phyloP scores from a whole-genome alignment of 2,113 vertebrate genomes.

The Paraplagusia blochii region DNA sequence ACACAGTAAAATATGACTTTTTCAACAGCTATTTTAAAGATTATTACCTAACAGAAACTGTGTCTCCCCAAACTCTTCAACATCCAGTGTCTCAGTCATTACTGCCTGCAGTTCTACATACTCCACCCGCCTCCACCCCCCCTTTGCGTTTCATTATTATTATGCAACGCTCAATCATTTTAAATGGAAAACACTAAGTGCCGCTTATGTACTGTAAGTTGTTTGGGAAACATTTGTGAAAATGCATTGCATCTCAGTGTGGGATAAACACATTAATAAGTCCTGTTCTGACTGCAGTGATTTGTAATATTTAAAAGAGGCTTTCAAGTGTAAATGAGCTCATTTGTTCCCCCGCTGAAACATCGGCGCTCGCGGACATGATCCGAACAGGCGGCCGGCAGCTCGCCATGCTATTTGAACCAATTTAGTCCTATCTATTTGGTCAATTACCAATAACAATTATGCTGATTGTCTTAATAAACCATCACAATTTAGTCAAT shows the following conservation, averaged over 20 bases:
- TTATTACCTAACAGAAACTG: no score
- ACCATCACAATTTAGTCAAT: constrained; percentile 55
- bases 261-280: constrained; percentile 42
- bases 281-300: constrained; percentile 46
- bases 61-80: no score
- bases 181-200: constrained; percentile 12
- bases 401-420: constrained; percentile 23
- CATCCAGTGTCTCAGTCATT: no score
- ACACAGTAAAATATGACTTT: no score
- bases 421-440: constrained; percentile 41
- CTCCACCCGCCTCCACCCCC: constrained; percentile 7
- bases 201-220: constrained; percentile 3
- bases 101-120: not conserved
- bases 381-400: constrained; percentile 3
- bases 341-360: constrained; percentile 47
- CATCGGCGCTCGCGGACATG: constrained; percentile 23
- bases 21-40: no score
- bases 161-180: constrained; percentile 15
- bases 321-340: constrained; percentile 61
- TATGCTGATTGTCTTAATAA: constrained; percentile 55
- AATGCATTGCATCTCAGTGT: constrained; percentile 27
- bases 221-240: constrained; percentile 27
- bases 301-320: constrained; percentile 49
- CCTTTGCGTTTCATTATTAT: constrained; percentile 15
- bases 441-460: constrained; percentile 57